Evolutionary conservation across 2,797 vertebrate species (phyloP).

Genomic region (Apogon talboti): DNA sequence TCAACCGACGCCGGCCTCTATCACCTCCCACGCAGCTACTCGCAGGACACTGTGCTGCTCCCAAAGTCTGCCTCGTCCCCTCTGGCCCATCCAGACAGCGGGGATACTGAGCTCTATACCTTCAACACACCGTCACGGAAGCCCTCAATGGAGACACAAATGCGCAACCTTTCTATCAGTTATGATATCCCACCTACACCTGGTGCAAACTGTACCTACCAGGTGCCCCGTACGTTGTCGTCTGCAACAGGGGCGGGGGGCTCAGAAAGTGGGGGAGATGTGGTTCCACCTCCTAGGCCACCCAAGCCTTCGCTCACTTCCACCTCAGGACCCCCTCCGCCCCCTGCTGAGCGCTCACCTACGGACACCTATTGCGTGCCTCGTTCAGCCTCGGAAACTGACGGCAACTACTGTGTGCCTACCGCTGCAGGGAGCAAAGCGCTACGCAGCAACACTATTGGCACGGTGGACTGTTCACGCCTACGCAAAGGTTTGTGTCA

Average conservation of each 20-base stretch:
- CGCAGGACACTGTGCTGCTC: constrained; percentile 92
- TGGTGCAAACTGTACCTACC: constrained; percentile 91
- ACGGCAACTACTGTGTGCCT: constrained; percentile 92
- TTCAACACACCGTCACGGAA: constrained; percentile 88
- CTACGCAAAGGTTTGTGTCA: constrained; percentile 91
- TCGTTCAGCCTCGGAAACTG: constrained; percentile 91
- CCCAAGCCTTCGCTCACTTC: constrained; percentile 90
- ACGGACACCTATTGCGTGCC: constrained; percentile 88
- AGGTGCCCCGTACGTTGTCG: constrained; percentile 89
- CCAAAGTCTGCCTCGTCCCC: constrained; percentile 87
- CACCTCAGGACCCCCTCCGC: constrained; percentile 87
- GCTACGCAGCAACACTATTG: constrained; percentile 92
- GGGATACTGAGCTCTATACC: constrained; percentile 90
- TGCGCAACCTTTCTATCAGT: constrained; percentile 92
- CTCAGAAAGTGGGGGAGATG: constrained; percentile 81
- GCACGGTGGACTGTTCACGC: constrained; percentile 89
- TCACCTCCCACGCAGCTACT: constrained; percentile 94
- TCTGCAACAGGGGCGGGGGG: constrained; percentile 72
- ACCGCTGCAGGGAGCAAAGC: constrained; percentile 84
- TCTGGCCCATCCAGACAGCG: constrained; percentile 82
- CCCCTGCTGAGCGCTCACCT: constrained; percentile 91
- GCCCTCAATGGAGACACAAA: constrained; percentile 87
- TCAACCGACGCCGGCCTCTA: constrained; percentile 90
- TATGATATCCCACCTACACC: constrained; percentile 97
- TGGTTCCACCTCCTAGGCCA: constrained; percentile 93